Conservation (phyloP, 2,888 invertebrate species). For the Pelosia muscerda region DNA sequence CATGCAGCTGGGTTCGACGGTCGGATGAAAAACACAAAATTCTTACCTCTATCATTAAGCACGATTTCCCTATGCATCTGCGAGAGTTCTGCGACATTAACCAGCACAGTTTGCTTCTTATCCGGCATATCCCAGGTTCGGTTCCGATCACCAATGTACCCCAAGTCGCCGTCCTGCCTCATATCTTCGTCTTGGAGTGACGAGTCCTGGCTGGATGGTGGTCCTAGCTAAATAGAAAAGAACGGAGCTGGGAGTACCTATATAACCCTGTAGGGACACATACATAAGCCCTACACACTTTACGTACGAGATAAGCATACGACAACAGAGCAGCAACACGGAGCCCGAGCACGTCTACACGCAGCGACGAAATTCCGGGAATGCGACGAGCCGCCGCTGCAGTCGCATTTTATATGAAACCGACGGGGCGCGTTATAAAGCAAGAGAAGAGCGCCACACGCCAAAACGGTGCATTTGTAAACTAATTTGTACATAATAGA, state of each 20-base stretch:
- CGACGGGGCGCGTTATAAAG: too few species aligned
- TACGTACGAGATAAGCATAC: too few species aligned
- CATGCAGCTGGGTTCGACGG: not conserved
- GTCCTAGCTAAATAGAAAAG: slow-evolving; percentile 51
- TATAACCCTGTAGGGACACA: too few species aligned
- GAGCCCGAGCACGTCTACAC: too few species aligned
- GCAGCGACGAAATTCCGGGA: too few species aligned
- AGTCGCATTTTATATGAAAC: too few species aligned
- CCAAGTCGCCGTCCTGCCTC: slow-evolving; percentile 43
- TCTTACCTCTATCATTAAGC: slow-evolving; percentile 71
- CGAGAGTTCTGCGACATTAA: slow-evolving; percentile 66
- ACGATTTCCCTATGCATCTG: slow-evolving; percentile 71
- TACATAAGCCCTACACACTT: too few species aligned
- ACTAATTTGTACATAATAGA: too few species aligned
- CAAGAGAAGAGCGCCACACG: too few species aligned
- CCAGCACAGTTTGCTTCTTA: slow-evolving; percentile 59
- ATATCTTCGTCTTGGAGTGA: slow-evolving; percentile 66
- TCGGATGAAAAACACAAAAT: not conserved
- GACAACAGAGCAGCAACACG: too few species aligned
- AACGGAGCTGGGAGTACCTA: not conserved
- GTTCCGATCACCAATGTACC: slow-evolving; percentile 58
- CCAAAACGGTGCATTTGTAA: too few species aligned
- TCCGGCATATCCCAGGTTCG: slow-evolving; percentile 65
- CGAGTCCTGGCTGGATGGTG: slow-evolving; percentile 60
- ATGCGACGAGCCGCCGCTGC: too few species aligned